Evolutionary conservation across 2,113 vertebrate genomes (phyloP), one percentile per base, ranked within the genome.

Genomic region (Poicephalus gulielmi): DNA sequence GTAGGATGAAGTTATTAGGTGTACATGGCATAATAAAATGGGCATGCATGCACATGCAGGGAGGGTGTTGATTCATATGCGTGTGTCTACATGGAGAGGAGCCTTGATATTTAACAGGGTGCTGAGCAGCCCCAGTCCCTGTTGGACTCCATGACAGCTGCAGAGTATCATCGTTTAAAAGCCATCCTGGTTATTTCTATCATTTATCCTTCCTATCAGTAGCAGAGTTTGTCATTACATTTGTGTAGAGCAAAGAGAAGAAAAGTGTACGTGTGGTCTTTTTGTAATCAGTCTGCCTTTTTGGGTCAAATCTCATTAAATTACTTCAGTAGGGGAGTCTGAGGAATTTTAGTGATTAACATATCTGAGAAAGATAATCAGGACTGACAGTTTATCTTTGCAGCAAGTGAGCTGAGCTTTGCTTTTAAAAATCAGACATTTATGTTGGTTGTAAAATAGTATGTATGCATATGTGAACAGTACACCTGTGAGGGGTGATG

Each of bases 121-220:
- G 64, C 76, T 0, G 1, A 94, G 55, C 66, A 95, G 62, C 73
- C 41, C 78, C 27, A 28, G 62, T 88, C 47, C 18, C 49, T 50
- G 11, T 50, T 95, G 71, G 92, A 84, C 57, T 95, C 92, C 85
- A 90, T 93, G 94, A 84, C 64, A 95, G 91, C 85, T 94, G 82
- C 90, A 92, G 86, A 88, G 88, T 62, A 95, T 53, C 83, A 76
- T 52, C 25, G 0, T 88, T 63, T 95, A 37, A 95, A 93, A 95
- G 52, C 50, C 44, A 39, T 92, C 46, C 89, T 77, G 74, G 52
- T 75, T 90, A 71, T 94, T 96, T 95, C 66, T 88, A 4, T 62
- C 39, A 30, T 88, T 88, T 67, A 53, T 80, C 39, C 76, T 63
- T 86, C 37, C 46, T 84, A 49, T 43, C 68, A 76, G 52, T 17